Conservation (phyloP, 2,888 invertebrate genomes). For the Cabera pusaria region DNA sequence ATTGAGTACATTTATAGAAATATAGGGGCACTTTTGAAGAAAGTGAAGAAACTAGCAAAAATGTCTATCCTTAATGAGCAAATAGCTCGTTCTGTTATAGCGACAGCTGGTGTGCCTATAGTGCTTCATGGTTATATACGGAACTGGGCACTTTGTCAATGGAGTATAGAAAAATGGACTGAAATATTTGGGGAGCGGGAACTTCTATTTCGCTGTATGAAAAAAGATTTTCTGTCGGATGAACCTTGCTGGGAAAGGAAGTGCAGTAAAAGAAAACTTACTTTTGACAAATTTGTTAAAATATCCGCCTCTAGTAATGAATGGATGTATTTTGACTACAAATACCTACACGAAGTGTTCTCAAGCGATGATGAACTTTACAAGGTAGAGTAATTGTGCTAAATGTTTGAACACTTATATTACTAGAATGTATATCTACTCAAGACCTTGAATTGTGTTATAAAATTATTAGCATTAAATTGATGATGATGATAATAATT, state of each 20-base stretch:
- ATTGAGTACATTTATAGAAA: too few relatives aligned
- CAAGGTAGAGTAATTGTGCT: too few relatives aligned
- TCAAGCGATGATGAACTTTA: constrained; percentile 79
- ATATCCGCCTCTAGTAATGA: constrained; percentile 59
- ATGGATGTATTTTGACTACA: constrained; percentile 94
- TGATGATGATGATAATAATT: too few relatives aligned
- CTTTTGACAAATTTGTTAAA: constrained; percentile 85
- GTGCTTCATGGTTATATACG: constrained; percentile 78
- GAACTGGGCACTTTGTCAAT: constrained; percentile 83
- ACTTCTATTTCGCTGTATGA: constrained; percentile 82
- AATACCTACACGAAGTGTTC: constrained; percentile 89
- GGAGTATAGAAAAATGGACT: constrained; percentile 85
- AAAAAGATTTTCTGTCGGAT: constrained; percentile 60
- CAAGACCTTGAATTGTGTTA: too few relatives aligned
- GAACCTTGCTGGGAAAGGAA: constrained; percentile 92
- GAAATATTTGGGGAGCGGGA: constrained; percentile 78
- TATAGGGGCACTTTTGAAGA: too few relatives aligned
- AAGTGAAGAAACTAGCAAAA: constrained; percentile 14
- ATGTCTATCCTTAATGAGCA: constrained; percentile 59
- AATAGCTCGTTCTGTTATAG: constrained; percentile 46
- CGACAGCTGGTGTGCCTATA: constrained; percentile 68
- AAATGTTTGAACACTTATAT: constrained; percentile 11
- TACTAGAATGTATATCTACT: too few relatives aligned
- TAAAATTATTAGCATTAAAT: too few relatives aligned
- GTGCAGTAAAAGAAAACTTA: constrained; percentile 83